Base-by-base conservation (phyloP, 2,113 vertebrate genomes). In the Equus quagga region DNA sequence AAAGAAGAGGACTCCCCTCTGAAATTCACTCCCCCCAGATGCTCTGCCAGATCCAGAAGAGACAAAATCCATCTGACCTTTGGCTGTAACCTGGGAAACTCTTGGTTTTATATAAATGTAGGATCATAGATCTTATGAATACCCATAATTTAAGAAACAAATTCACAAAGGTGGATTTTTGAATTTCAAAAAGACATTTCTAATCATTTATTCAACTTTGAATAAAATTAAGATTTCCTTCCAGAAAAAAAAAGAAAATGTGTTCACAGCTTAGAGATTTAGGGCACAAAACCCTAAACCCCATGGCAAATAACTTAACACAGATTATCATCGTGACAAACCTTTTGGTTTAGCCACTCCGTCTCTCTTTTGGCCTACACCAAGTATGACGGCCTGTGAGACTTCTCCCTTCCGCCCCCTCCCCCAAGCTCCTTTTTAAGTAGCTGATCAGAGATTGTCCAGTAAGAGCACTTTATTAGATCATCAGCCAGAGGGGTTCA, bases 381-480 rank as follows among this genome's bases (percentile, higher is more conserved):
- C 84, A 85, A 92, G 79, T 90, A 46, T 82, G 90, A 46, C 96
- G 89, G 94, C 90, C 75, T 96, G 92, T 89, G 88, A 97, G 97
- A 58, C 89, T 97, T 95, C 93, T 92, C 75, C 92, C 82, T 44
- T 54, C 26, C 1, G 5, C 41, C 94, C 86, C 96, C 92, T 93
- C 96, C 92, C 92, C 93, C 90, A 92, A 95, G 87, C 70, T 94
- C 86, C 49, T 97, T 78, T 98, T 98, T 98, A 99, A 99, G 99
- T 98, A 99, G 99, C 98, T 99, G 99, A 99, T 99, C 99, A 99
- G 98, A 99, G 99, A 99, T 99, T 99, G 99, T 99, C 99, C 99
- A 28, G 98, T 99, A 98, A 99, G 99, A 99, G 99, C 99, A 99
- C 99, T 99, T 99, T 99, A 99, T 99, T 99, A 99, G 99, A 99